A percentile compares a stretch with the other conserved stretches of the same genome.
phyloP scores from a whole-genome alignment of 2,113 vertebrate species.

The Martes martes region DNA sequence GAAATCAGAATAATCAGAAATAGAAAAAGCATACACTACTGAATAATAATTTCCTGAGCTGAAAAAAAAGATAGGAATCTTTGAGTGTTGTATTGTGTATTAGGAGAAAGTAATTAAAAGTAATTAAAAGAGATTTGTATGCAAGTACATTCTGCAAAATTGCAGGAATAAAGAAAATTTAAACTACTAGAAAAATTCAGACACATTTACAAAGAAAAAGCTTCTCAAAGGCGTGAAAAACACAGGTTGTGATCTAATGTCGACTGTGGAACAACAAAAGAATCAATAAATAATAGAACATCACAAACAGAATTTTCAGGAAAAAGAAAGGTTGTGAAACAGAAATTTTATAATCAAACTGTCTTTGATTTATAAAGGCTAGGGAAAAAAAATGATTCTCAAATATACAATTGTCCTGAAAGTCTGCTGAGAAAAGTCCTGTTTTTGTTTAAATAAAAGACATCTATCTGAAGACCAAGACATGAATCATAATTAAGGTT shows the following conservation, averaged over 20 bases:
- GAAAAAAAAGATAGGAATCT: constrained; percentile 27
- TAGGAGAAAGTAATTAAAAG: background rate
- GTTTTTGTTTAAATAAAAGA: background rate
- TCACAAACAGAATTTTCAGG: background rate
- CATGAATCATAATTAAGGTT: background rate
- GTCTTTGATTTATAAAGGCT: background rate
- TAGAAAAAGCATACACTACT: background rate
- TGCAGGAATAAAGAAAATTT: constrained; percentile 6
- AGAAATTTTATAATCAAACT: background rate
- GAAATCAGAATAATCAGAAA: constrained; percentile 27
- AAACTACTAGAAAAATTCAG: background rate
- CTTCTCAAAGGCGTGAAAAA: constrained; percentile 1
- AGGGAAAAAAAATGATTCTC: background rate
- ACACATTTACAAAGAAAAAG: background rate
- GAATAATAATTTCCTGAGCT: constrained; percentile 30
- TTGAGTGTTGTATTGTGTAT: background rate
- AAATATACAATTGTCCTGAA: background rate
- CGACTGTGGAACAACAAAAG: background rate
- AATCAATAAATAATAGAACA: background rate
- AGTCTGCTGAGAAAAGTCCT: background rate
- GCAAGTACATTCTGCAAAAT: background rate
- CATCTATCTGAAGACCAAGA: background rate
- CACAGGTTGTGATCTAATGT: background rate
- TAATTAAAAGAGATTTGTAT: background rate
- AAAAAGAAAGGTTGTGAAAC: background rate